Evolutionary conservation across 2,888 invertebrate species (phyloP), one percentile per base, ranked within the genome.

Genomic region (Athalia circularis): DNA sequence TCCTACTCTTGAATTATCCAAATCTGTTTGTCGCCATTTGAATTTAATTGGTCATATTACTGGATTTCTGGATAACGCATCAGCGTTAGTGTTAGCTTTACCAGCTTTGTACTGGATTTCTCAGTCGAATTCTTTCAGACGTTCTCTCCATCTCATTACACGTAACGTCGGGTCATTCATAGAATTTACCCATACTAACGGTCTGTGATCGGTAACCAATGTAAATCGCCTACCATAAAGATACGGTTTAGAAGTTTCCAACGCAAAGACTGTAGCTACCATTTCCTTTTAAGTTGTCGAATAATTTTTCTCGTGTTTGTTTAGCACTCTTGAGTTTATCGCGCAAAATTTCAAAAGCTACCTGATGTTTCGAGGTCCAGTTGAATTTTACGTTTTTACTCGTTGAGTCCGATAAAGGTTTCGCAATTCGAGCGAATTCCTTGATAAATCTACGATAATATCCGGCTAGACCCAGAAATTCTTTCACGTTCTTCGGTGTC

Each of bases 1-100:
- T 29, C 61, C 61, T 61, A 29, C n/a, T 59, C 13, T 13, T 59
- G n/a, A 4, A n/a, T 59, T 59, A 11, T 59, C 5, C 4, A 5
- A 2, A 1, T 29, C 29, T 2, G 29, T 11, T n/a, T 3, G 3
- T 59, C 59, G 11, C 59, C 59, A 59, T 59, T 59, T 59, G n/a
- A 59, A 59, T 59, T 59, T 59, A 3, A 59, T 59, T 11, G 59
- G 59, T 59, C 3, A 4, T 59, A 15, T 7, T 8, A 62, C 70
- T 6, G 79, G 79, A 65, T 80, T 80, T 43, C 80, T 7, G 0
- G 76, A 80, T 57, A 78, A 43, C 1, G 54, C 68, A 48, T 80
- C 65, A 7, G 77, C 79, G 15, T 79, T 70, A 47, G 61, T 62
- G 45, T 79, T 62, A 47, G 43, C 11, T 75, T 61, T 75, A 7